Conservation (phyloP, 2,888 invertebrate species). For the Hypolimnas misippus region DNA sequence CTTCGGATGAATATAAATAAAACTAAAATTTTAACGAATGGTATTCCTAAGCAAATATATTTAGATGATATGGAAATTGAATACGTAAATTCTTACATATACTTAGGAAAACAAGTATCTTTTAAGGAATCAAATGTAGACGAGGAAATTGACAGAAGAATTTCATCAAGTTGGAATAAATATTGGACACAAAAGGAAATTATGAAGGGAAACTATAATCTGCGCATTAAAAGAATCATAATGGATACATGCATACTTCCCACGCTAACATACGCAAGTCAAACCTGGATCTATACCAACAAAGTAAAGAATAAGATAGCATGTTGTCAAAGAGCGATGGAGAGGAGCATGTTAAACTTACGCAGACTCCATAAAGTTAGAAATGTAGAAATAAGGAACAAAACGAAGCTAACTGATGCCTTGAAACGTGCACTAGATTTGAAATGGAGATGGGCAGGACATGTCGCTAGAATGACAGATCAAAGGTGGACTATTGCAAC, state of each 20-base stretch:
- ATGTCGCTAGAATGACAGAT: not conserved
- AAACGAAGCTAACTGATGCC: not conserved
- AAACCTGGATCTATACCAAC: no score
- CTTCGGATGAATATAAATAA: slow-evolving; percentile 30
- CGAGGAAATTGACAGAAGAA: not conserved
- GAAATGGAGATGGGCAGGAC: not conserved
- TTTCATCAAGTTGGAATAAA: not conserved
- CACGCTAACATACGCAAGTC: no score
- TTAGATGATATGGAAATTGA: slow-evolving; percentile 5
- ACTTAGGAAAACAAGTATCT: not conserved
- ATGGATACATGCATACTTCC: no score
- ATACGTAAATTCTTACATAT: not conserved
- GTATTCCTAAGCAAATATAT: not conserved
- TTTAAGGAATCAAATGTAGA: not conserved
- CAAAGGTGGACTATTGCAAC: not conserved
- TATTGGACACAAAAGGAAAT: not conserved
- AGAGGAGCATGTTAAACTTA: not conserved
- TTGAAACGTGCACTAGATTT: no score
- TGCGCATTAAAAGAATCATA: no score
- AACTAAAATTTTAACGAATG: slow-evolving; percentile 30
- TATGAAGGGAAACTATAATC: not conserved
- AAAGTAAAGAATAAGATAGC: not conserved
- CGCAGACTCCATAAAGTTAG: not conserved
- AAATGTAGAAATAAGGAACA: not conserved
- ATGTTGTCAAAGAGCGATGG: not conserved